Evolutionary conservation across 2,888 invertebrate genomes (phyloP).

Genomic region (Busseola fusca): DNA sequence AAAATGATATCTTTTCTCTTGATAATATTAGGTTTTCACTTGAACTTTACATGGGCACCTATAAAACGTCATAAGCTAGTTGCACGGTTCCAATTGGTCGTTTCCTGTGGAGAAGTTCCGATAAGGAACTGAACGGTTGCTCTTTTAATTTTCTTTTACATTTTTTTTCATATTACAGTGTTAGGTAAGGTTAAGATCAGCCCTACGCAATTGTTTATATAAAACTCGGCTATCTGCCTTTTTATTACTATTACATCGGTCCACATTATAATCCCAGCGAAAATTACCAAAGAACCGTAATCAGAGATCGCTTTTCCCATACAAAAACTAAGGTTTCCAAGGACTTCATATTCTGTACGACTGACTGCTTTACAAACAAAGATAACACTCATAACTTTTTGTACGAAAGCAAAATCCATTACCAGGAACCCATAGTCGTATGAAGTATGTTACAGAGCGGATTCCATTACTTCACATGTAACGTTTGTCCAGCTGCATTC

Average conservation of each 20-base stretch:
- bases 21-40: no score
- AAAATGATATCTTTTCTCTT: not conserved
- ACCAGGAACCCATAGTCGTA: conserved; percentile 32
- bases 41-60: not conserved
- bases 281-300: not conserved
- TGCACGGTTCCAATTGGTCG: not conserved
- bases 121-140: not conserved
- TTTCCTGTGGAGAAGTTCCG: not conserved
- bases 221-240: not conserved
- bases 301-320: not conserved
- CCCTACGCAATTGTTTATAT: not conserved
- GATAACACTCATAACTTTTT: conserved; percentile 34
- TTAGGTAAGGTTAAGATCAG: not conserved
- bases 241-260: not conserved
- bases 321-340: not conserved
- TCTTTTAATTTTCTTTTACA: not conserved
- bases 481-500: conserved; percentile 64
- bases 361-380: conserved; percentile 28
- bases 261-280: not conserved
- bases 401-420: conserved; percentile 28
- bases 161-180: not conserved
- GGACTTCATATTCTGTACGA: conserved; percentile 6
- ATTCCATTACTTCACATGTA: conserved; percentile 47
- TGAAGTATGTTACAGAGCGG: conserved; percentile 22
- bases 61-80: not conserved